phyloP scores from a whole-genome alignment of 2,888 invertebrate genomes.

The Pseudoips prasinana region DNA sequence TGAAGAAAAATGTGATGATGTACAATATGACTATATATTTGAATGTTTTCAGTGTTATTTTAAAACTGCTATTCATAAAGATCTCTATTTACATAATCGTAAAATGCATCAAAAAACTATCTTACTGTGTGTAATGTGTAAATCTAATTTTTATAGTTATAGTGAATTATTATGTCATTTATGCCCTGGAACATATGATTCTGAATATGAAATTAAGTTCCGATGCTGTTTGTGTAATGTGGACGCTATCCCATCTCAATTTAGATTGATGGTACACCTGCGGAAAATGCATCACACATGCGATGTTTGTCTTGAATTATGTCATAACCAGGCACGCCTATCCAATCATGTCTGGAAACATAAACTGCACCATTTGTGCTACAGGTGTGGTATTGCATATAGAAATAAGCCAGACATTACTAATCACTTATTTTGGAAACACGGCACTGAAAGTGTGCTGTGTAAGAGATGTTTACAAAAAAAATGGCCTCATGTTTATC shows the following conservation, averaged over 20 bases:
- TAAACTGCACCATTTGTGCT: slow-evolving; percentile 92
- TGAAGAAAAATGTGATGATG: slow-evolving; percentile 76
- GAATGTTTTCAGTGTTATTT: slow-evolving; percentile 94
- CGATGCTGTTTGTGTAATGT: slow-evolving; percentile 91
- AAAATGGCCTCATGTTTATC: slow-evolving; percentile 96
- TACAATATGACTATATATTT: slow-evolving; percentile 86
- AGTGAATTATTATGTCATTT: slow-evolving; percentile 93
- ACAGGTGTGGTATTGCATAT: slow-evolving; percentile 93
- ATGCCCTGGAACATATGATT: slow-evolving; percentile 89
- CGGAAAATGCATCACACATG: slow-evolving; percentile 92
- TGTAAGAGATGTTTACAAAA: slow-evolving; percentile 94
- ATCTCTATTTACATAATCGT: slow-evolving; percentile 92
- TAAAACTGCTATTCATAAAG: slow-evolving; percentile 89
- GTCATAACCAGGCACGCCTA: slow-evolving; percentile 89
- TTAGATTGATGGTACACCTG: slow-evolving; percentile 93
- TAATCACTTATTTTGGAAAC: slow-evolving; percentile 95
- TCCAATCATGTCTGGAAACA: slow-evolving; percentile 96
- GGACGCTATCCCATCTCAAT: slow-evolving; percentile 91
- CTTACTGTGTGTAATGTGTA: slow-evolving; percentile 92
- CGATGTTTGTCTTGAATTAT: slow-evolving; percentile 92
- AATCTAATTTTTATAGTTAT: slow-evolving; percentile 92
- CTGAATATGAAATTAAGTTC: slow-evolving; percentile 85
- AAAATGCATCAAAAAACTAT: slow-evolving; percentile 93
- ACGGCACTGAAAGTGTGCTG: slow-evolving; percentile 92
- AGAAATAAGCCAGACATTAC: slow-evolving; percentile 94